A percentile compares a stretch with the other conserved stretches of the same genome.
Conservation (phyloP, 1,140 invertebrate genomes). For the Myzus persicae region DNA sequence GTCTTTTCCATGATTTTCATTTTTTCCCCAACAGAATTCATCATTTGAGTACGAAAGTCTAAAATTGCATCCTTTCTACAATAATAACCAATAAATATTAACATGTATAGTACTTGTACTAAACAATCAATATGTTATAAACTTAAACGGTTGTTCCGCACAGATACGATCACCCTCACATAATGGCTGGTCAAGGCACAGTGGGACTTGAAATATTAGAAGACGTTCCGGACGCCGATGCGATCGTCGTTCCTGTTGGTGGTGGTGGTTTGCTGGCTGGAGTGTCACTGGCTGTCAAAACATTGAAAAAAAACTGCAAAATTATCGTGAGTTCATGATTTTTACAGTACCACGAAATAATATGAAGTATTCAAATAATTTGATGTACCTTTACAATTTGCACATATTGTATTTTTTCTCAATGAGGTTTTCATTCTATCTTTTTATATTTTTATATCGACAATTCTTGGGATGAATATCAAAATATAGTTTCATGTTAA, state of each 20-base stretch:
- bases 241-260: conserved; percentile 84
- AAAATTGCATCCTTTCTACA: background rate
- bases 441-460: background rate
- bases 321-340: conserved; percentile 71
- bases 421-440: background rate
- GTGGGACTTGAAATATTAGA: conserved; percentile 91
- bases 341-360: background rate
- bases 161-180: conserved; percentile 91
- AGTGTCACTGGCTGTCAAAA: conserved; percentile 85
- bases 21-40: background rate
- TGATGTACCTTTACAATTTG: background rate
- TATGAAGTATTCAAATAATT: background rate
- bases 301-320: conserved; percentile 78
- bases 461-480: background rate
- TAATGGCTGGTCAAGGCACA: conserved; percentile 93
- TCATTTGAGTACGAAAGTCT: background rate
- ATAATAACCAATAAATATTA: too few species aligned
- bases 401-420: background rate
- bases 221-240: conserved; percentile 79
- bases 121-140: background rate
- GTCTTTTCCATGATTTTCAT: background rate
- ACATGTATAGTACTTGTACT: background rate
- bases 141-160: background rate
- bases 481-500: background rate
- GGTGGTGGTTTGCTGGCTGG: conserved; percentile 91